A percentile compares a stretch with the other conserved stretches of the same genome.
These are phyloP conservation scores for Paratrypauchen microcephalus DNA, from an alignment of 2,797 vertebrate genomes.

Conservation along the genomic window DNA sequence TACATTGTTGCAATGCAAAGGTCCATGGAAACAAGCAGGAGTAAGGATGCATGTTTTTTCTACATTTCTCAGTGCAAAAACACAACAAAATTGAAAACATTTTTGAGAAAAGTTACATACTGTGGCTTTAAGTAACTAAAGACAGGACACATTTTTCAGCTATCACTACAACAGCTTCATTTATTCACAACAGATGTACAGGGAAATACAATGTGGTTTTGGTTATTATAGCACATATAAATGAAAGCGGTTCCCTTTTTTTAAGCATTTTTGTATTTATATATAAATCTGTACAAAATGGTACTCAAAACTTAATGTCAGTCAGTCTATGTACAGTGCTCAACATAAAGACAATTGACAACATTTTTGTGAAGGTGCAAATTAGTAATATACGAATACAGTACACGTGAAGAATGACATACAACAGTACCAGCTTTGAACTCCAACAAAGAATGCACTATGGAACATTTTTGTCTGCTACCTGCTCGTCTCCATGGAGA, in stretches of 20 bases:
- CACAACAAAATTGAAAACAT: no score
- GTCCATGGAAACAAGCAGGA: no score
- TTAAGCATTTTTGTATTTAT: slow-evolving; percentile 21
- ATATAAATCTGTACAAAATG: slow-evolving; percentile 53
- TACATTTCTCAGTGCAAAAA: no score
- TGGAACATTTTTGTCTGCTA: no score
- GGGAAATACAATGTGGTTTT: slow-evolving; percentile 37
- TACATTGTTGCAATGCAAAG: no score
- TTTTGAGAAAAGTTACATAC: no score
- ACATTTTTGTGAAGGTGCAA: slow-evolving; percentile 1
- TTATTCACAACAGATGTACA: slow-evolving; percentile 19
- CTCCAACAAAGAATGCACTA: no score
- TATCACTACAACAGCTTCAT: slow-evolving; percentile 28
- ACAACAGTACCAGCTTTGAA: no score
- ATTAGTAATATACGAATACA: neutral
- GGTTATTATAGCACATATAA: slow-evolving; percentile 49
- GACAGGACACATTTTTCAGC: neutral
- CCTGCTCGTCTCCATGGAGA: neutral
- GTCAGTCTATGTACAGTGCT: slow-evolving; percentile 51
- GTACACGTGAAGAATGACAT: neutral
- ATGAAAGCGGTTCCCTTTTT: slow-evolving; percentile 47
- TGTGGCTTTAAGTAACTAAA: neutral
- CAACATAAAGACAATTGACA: slow-evolving; percentile 13
- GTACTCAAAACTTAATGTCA: slow-evolving; percentile 35
- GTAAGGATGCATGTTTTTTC: no score